Conservation (phyloP, 2,888 invertebrate genomes). For the Hypomecis punctinalis region DNA sequence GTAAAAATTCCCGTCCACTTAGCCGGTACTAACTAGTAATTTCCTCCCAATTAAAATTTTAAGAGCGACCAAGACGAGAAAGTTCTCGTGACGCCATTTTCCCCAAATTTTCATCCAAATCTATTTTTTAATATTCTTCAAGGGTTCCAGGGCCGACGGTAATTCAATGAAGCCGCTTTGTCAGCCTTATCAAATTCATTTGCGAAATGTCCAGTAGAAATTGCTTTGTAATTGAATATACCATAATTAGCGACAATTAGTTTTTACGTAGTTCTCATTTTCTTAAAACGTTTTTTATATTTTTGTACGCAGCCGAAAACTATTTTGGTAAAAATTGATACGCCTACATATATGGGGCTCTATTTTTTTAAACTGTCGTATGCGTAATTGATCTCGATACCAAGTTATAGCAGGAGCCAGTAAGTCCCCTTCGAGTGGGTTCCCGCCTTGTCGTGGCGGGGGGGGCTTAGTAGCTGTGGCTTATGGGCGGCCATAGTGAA, state of each 20-base stretch:
- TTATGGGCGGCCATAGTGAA: too few relatives aligned
- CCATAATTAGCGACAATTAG: conserved; percentile 42
- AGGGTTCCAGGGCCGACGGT: conserved; percentile 46
- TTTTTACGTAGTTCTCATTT: conserved; percentile 32
- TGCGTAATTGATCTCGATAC: too few relatives aligned
- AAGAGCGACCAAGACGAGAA: conserved; percentile 6
- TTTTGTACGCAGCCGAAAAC: not conserved
- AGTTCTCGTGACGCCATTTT: conserved; percentile 13
- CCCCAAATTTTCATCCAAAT: conserved; percentile 31
- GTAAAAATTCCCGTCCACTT: not conserved
- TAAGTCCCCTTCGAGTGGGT: too few relatives aligned
- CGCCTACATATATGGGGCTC: too few relatives aligned
- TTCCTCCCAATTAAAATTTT: conserved; percentile 19
- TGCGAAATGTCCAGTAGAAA: conserved; percentile 58
- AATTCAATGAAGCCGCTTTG: conserved; percentile 58
- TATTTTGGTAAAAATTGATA: not conserved
- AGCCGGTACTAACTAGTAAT: not conserved
- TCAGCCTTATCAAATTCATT: conserved; percentile 58
- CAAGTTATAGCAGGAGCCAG: too few relatives aligned
- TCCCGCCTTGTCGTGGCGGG: too few relatives aligned
- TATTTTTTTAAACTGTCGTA: too few relatives aligned
- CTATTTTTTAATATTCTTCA: conserved; percentile 46
- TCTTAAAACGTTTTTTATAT: conserved; percentile 20
- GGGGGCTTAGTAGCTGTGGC: too few relatives aligned
- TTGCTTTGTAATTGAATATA: conserved; percentile 54